Evolutionary conservation across 64 coral and sea anemone species (phyloP), one percentile per base, ranked within the genome.

Genomic region (Montipora sp.): DNA sequence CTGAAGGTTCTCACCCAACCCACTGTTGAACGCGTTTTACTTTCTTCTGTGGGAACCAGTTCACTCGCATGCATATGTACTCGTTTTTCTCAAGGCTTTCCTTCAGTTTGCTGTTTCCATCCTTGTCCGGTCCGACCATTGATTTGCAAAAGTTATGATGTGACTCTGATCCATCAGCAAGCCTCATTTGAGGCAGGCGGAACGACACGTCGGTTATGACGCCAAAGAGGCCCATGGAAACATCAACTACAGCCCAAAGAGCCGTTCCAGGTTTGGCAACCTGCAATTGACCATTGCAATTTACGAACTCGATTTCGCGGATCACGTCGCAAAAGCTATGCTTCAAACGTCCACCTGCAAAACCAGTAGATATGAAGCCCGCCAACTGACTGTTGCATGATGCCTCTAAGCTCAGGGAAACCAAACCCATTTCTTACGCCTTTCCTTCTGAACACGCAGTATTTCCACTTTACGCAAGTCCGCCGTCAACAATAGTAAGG

Each of bases 21-120:
- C 27, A 36, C 27, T 36, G 27, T 36, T 36, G 27, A 36, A 36
- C 0, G 27, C 27, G 77, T 8, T 58, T 67, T 5, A 83, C 78
- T 3, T 89, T 8, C 84, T 89, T 96, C 51, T 96, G 94, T 16
- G 90, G 94, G 57, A 96, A 92, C 94, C 94, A 96, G 59, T 92
- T 83, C 3, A 92, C 79, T n/a, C 86, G 84, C 9, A 36, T 36
- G 27, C 27, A 27, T 27, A 82, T 89, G 71, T 96, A 92, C 57
- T 96, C 90, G 21, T 77, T 73, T 3, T 61, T 57, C 45, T 96
- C 73, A 16, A 92, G 67, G 8, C 72, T 84, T 36, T 36, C 27
- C 27, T 36, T 36, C 27, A 36, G 27, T 36, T 36, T 36, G 27
- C 27, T 36, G 27, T 36, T 36, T 36, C 27, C 27, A 36, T 36